Conservation (phyloP, 2,888 invertebrate species). For the Caprella mutica region DNA sequence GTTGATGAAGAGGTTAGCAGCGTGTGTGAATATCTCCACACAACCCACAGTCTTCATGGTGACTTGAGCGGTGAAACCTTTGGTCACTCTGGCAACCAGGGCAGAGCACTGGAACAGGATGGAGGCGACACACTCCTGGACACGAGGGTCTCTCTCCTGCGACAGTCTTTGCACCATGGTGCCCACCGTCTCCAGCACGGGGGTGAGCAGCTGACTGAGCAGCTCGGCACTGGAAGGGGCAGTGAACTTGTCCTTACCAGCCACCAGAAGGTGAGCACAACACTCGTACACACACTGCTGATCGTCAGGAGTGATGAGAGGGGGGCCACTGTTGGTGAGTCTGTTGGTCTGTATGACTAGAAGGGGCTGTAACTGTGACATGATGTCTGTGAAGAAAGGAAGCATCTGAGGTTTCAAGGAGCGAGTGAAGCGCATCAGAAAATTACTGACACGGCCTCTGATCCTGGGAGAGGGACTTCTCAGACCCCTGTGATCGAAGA, state of each 20-base stretch:
- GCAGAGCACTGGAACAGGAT: constrained; percentile 45
- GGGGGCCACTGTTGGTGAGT: background rate
- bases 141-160: background rate
- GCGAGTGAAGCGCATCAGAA: constrained; percentile 49
- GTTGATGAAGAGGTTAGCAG: constrained; percentile 45
- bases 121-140: constrained; percentile 9
- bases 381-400: constrained; percentile 44
- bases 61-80: constrained; percentile 48
- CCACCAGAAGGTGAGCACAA: constrained; percentile 47
- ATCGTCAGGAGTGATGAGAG: constrained; percentile 45
- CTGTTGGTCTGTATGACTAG: background rate
- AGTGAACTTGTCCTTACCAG: constrained; percentile 41
- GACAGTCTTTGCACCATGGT: background rate
- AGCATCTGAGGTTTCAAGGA: constrained; percentile 44
- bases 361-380: constrained; percentile 42
- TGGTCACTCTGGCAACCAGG: constrained; percentile 48
- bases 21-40: constrained; percentile 44
- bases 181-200: constrained; percentile 37
- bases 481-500: constrained; percentile 46
- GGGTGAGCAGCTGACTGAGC: constrained; percentile 41
- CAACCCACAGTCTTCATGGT: constrained; percentile 47
- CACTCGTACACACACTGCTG: constrained; percentile 50
- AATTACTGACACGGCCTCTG: constrained; percentile 47
- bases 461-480: constrained; percentile 42
- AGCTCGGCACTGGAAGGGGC: background rate